Conservation (phyloP, 2,888 invertebrate genomes). For the Tetranychus piercei region DNA sequence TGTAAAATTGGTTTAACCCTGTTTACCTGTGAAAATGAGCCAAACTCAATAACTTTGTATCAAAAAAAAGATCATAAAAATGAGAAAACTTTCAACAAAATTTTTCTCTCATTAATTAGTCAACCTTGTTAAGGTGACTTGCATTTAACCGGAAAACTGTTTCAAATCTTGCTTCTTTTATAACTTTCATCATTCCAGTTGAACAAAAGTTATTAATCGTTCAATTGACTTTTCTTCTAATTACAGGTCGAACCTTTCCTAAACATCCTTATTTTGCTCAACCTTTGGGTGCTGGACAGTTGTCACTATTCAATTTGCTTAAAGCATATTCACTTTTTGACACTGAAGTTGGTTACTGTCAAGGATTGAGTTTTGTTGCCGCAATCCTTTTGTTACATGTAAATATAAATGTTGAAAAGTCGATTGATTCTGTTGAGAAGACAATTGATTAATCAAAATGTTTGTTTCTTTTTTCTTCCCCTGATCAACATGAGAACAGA, state of each 20-base stretch:
- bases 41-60: too few relatives aligned
- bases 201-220: too few relatives aligned
- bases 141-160: too few relatives aligned
- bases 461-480: neutral
- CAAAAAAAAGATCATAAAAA: too few relatives aligned
- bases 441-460: neutral
- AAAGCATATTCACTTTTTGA: constrained; percentile 90
- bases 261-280: constrained; percentile 81
- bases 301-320: constrained; percentile 76
- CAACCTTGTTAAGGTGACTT: too few relatives aligned
- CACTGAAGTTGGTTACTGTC: constrained; percentile 65
- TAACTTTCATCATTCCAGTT: too few relatives aligned
- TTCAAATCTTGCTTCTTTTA: too few relatives aligned
- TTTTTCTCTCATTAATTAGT: too few relatives aligned
- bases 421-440: neutral
- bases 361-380: constrained; percentile 86
- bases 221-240: neutral
- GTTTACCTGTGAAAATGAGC: neutral
- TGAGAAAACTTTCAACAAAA: too few relatives aligned
- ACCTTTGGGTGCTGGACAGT: constrained; percentile 74
- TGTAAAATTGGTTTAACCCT: neutral
- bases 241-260: constrained; percentile 65
- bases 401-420: constrained; percentile 33
- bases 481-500: constrained; percentile 43
- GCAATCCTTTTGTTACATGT: constrained; percentile 81